These are phyloP conservation scores for Lagopus muta DNA, from an alignment of 2,113 vertebrate genomes.

Conservation along the genomic window DNA sequence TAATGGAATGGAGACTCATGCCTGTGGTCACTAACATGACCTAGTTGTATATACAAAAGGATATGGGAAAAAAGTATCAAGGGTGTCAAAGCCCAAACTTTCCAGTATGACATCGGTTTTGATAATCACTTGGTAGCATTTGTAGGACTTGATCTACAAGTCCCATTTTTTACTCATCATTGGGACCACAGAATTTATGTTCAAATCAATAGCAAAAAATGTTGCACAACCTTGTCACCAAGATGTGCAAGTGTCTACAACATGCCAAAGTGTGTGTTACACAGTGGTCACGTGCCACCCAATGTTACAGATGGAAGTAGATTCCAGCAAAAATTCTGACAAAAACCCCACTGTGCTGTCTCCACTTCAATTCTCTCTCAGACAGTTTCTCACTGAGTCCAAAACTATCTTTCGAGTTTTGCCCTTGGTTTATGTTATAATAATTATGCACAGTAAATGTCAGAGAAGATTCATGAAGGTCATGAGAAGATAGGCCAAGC, in stretches of 20 bases:
- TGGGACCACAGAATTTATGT: neutral
- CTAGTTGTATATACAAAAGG: conserved; percentile 25
- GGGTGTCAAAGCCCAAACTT: conserved; percentile 32
- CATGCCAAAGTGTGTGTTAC: neutral
- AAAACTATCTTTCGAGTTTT: conserved; percentile 33
- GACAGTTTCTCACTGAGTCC: conserved; percentile 27
- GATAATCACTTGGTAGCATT: neutral
- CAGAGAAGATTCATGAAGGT: conserved; percentile 41
- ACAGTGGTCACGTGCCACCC: neutral
- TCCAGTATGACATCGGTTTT: neutral
- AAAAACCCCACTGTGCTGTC: conserved; percentile 9
- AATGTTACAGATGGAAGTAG: neutral
- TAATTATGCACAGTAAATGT: conserved; percentile 31
- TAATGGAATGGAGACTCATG: conserved; percentile 56
- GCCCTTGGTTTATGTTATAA: conserved; percentile 14
- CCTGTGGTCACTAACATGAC: conserved; percentile 48
- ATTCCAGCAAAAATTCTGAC: conserved; percentile 1
- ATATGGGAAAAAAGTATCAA: neutral
- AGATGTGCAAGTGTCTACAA: neutral
- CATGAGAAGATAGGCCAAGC: neutral
- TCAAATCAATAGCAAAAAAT: neutral
- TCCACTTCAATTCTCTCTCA: conserved; percentile 39
- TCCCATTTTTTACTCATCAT: neutral
- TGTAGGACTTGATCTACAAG: neutral
- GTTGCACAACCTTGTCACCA: neutral